A percentile compares a stretch with the other conserved stretches of the same genome.
Evolutionary conservation across 2,113 vertebrate genomes (phyloP).

Genomic region (Ariopsis seemanni): DNA sequence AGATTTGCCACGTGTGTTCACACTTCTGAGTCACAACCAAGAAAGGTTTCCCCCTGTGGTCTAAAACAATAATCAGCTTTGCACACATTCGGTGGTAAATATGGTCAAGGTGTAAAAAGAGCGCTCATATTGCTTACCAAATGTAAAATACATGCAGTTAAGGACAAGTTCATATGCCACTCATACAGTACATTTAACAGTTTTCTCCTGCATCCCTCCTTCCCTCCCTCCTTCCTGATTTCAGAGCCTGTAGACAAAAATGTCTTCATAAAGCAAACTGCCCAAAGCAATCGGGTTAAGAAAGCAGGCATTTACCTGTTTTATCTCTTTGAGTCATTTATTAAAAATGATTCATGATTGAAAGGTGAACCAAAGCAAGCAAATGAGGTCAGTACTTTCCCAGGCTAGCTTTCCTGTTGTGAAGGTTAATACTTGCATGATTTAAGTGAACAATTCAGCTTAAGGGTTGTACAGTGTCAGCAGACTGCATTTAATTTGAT

Average conservation of each 20-base stretch:
- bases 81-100: not conserved
- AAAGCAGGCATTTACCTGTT: conserved; percentile 12
- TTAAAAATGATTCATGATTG: not conserved
- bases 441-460: not conserved
- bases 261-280: not conserved
- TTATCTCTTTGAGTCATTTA: not conserved
- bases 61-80: not conserved
- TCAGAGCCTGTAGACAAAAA: not conserved
- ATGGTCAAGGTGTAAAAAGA: not conserved
- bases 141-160: not conserved
- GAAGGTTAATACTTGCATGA: not conserved
- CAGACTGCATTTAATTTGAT: not conserved
- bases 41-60: not conserved
- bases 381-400: conserved; percentile 33
- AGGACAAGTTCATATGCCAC: not conserved
- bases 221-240: not conserved
- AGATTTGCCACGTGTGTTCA: not conserved
- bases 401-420: not conserved
- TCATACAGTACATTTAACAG: not conserved
- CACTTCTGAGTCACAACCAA: not conserved
- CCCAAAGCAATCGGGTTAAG: not conserved
- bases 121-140: not conserved
- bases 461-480: not conserved
- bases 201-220: not conserved
- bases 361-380: not conserved